phyloP scores from a whole-genome alignment of 2,888 invertebrate genomes.

The Apantesis nais region DNA sequence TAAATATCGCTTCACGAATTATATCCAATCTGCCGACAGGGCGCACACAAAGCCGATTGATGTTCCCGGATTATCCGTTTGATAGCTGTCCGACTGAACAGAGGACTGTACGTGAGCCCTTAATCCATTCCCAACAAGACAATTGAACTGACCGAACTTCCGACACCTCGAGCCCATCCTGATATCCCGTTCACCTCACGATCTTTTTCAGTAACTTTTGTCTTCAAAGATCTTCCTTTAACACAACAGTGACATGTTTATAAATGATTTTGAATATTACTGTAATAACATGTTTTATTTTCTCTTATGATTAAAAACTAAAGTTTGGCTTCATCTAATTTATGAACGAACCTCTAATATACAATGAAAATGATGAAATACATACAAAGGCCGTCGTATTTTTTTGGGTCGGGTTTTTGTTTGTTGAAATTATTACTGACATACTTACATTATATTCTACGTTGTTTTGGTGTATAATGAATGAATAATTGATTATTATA shows the following conservation, averaged over 20 bases:
- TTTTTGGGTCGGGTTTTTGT: neutral
- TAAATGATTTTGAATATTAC: neutral
- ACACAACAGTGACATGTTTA: neutral
- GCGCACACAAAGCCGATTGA: constrained; percentile 4
- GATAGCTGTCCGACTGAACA: neutral
- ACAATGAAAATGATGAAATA: neutral
- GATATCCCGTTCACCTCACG: neutral
- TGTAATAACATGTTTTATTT: neutral
- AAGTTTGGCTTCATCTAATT: neutral
- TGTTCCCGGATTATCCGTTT: constrained; percentile 4
- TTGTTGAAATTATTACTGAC: neutral
- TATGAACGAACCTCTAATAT: neutral
- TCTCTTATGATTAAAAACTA: neutral
- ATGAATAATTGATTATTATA: too few relatives aligned
- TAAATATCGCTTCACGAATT: neutral
- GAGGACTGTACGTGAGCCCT: neutral
- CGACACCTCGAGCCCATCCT: neutral
- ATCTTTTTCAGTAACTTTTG: neutral
- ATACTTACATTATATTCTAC: too few relatives aligned
- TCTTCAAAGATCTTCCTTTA: neutral
- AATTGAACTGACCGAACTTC: constrained; percentile 3
- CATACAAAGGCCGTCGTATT: neutral
- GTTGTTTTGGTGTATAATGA: too few relatives aligned
- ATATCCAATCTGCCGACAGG: neutral
- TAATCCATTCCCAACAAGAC: constrained; percentile 1